phyloP scores from a whole-genome alignment of 2,797 vertebrate species.

The Percopsis omiscomaycus region DNA sequence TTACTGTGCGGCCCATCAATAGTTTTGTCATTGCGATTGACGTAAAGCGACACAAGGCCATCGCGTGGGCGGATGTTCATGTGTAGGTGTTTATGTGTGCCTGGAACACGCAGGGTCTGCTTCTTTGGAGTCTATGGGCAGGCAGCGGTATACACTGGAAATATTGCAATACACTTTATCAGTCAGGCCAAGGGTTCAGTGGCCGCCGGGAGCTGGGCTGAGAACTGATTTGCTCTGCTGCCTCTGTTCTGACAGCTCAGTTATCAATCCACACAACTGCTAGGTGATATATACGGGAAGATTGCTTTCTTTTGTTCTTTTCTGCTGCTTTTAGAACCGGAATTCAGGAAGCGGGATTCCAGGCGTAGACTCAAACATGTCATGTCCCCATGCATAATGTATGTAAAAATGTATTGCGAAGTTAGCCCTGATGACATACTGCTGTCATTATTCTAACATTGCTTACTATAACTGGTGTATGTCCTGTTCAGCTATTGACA shows the following conservation, averaged over 20 bases:
- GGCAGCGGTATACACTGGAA: conserved; percentile 43
- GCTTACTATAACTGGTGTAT: no score
- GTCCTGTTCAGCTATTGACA: no score
- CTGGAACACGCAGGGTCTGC: conserved; percentile 37
- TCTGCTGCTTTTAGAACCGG: neutral
- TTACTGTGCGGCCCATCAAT: conserved; percentile 2
- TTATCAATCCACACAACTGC: conserved; percentile 3
- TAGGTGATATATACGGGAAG: conserved; percentile 6
- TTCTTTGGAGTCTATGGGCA: conserved; percentile 15
- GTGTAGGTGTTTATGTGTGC: conserved; percentile 49
- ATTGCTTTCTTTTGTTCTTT: neutral
- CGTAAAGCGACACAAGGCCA: conserved; percentile 26
- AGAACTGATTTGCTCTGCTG: conserved; percentile 14
- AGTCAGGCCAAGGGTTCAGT: conserved; percentile 64
- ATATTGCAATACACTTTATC: conserved; percentile 61
- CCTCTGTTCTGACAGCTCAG: neutral
- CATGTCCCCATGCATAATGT: neutral
- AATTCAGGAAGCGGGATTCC: neutral
- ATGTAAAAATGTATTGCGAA: no score
- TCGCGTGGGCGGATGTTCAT: conserved; percentile 39
- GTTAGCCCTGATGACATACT: no score
- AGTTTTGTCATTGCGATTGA: conserved; percentile 13
- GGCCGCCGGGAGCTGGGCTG: conserved; percentile 29
- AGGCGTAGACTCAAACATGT: conserved; percentile 2
- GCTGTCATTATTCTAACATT: no score